phyloP scores from a whole-genome alignment of 2,797 vertebrate genomes.

The Gymnocypris eckloni region DNA sequence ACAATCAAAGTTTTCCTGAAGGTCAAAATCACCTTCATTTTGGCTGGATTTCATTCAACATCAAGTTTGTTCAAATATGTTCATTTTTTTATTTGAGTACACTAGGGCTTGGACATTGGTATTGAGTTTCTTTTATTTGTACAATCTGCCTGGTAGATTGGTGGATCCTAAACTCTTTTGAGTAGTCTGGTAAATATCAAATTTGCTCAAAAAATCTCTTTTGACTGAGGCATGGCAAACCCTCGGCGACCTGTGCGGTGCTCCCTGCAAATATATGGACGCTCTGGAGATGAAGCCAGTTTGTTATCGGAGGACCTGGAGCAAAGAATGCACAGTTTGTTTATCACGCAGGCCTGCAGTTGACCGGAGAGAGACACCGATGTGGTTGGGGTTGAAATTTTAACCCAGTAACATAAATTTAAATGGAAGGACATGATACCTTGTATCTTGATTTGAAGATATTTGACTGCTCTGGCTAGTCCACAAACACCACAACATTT shows the following conservation, averaged over 20 bases:
- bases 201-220: background rate
- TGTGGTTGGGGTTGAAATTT: background rate
- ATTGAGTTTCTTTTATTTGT: background rate
- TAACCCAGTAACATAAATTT: background rate
- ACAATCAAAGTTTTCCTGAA: background rate
- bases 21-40: background rate
- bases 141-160: background rate
- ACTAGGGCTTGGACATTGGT: background rate
- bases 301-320: background rate
- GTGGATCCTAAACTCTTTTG: background rate
- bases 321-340: background rate
- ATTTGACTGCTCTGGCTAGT: background rate
- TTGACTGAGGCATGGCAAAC: background rate
- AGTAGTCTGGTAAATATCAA: background rate
- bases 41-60: background rate
- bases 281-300: background rate
- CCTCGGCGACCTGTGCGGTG: background rate
- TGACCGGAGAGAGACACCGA: background rate
- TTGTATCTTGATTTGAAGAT: background rate
- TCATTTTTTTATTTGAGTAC: background rate
- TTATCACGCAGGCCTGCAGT: background rate
- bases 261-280: background rate
- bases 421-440: background rate
- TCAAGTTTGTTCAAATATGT: background rate
- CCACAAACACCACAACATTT: background rate